Evolutionary conservation across 2,797 vertebrate genomes (phyloP), one percentile per base, ranked within the genome.

Genomic region (Ciconia nigra): DNA sequence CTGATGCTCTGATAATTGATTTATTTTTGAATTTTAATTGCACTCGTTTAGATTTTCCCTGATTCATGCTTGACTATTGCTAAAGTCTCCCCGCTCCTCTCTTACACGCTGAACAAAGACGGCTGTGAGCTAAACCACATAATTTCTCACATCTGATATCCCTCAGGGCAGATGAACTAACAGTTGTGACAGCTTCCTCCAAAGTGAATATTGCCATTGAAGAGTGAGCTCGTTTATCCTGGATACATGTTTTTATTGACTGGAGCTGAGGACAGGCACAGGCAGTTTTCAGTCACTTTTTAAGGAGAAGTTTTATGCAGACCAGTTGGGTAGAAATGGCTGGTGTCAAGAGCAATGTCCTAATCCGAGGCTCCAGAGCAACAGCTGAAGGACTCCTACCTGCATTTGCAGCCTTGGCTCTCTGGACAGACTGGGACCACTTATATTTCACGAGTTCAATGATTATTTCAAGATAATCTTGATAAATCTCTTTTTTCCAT

Each of bases 171-270:
- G n/a, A 31, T 81, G 79, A 87, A 35, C 65, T 83, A 83, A 37
- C 95, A 83, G 91, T 86, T 94, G 16, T 92, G 96, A 95, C 90
- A 93, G 86, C 81, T 94, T 89, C 63, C 49, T 93, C 83, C 81
- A 63, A 61, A 96, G 76, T 16, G 84, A 93, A 15, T n/a, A 3
- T 39, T 86, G 41, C 65, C n/a, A 39, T 1, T 39, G 87, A 16
- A 72, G 65, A 61, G 87, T 20, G 52, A 52, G 54, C 89, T 93
- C 9, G 0, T 92, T 92, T 62, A 81, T 67, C 87, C 76, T 28
- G 42, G 20, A 3, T 85, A 1, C 3, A 2, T 41, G 58, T 47
- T 61, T 65, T 15, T 69, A 44, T 78, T 31, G 8, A 26, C 0
- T 4, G 16, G 39, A 80, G 58, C 63, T 37, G 81, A 81, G 78